Base-by-base conservation (phyloP, 2,888 invertebrate species). In the Xiphydria camelus region DNA sequence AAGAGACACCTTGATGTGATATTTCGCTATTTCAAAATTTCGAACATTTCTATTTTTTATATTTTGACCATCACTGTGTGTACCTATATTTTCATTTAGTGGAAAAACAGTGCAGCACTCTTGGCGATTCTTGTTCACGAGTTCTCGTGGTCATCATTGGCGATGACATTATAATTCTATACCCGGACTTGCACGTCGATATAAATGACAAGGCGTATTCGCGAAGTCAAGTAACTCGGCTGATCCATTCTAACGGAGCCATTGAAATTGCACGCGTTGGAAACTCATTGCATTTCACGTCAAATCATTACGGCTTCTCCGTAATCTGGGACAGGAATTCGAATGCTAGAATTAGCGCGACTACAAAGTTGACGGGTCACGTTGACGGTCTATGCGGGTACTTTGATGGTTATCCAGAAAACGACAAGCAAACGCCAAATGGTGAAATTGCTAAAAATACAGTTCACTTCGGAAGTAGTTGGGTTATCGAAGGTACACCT, bases 301-400 rank as follows among this genome's bases (percentile, higher is more conserved):
- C 88, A 0, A 81, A 83, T 47, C 80, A 80, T 44, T 86, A 88
- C 59, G 86, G 87, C 41, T 90, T 89, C 67, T 88, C 86, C 77
- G 82, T 90, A 1, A 79, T 85, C 2, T 88, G 88, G 77, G 86
- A 83, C 62, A 78, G 79, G 3, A 82, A 84, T 41, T 85, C 85
- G 2, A 84, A 85, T 64, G 79, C 85, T 1, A 88, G 86, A 73
- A 80, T 92, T 55, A 88, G 87, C 51, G 86, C 90, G 35, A 80
- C 82, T 1, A 82, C 83, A 39, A 82, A 82, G 57, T 78, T 85
- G 55, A 70, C 77, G 47, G 80, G 82, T 5, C 78, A 81, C 29
- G 85, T 91, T 0, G 88, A 89, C 61, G 92, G 92, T 0, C 76
- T 92, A 6, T 93, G 92, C 67, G 92, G 92, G 2, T 85, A 82